phyloP scores from a whole-genome alignment of 2,113 vertebrate genomes.

The Gorsachius goisagi region DNA sequence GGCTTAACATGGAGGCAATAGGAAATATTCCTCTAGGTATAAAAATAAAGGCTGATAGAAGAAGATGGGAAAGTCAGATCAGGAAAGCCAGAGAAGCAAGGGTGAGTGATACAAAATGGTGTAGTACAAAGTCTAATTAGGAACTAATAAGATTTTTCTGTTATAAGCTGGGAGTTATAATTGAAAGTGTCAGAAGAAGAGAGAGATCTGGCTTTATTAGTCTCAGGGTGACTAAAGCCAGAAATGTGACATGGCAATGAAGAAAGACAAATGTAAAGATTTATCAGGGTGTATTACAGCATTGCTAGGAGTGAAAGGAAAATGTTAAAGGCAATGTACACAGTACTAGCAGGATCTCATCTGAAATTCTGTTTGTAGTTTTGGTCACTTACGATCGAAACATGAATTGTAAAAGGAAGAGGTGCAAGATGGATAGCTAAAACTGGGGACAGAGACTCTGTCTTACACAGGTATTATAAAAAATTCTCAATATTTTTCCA shows the following conservation, averaged over 20 bases:
- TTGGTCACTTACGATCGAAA: neutral
- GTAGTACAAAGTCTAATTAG: conserved; percentile 37
- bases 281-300: neutral
- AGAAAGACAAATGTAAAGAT: conserved; percentile 18
- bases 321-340: neutral
- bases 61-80: neutral
- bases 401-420: neutral
- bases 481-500: neutral
- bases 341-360: neutral
- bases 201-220: conserved; percentile 29
- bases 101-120: neutral
- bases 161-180: conserved; percentile 39
- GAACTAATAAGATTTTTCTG: conserved; percentile 35
- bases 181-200: conserved; percentile 42
- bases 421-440: neutral
- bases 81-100: neutral
- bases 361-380: conserved; percentile 15
- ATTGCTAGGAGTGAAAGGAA: conserved; percentile 2
- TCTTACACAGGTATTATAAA: neutral
- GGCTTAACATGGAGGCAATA: neutral
- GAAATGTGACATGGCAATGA: conserved; percentile 18
- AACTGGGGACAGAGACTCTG: neutral
- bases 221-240: conserved; percentile 23
- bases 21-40: neutral
- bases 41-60: neutral